phyloP scores from a whole-genome alignment of 2,797 vertebrate genomes.

The Chiloscyllium punctatum region DNA sequence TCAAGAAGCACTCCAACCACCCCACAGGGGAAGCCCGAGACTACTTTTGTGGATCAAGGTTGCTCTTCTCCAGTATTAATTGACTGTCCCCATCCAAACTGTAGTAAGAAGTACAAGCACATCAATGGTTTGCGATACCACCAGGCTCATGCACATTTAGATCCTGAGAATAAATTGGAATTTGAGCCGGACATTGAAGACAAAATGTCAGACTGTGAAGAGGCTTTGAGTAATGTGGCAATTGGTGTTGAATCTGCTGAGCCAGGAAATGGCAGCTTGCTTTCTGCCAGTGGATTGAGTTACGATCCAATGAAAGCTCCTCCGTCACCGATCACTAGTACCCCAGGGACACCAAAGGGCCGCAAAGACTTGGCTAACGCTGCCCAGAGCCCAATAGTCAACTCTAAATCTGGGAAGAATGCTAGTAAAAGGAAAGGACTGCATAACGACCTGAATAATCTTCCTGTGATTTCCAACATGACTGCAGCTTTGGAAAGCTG shows the following conservation, averaged over 20 bases:
- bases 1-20: conserved; percentile 91
- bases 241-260: conserved; percentile 54
- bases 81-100: conserved; percentile 97
- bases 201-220: conserved; percentile 89
- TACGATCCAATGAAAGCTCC: conserved; percentile 75
- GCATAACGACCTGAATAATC: conserved; percentile 75
- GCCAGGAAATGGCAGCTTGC: background rate
- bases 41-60: conserved; percentile 84
- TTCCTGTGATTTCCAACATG: conserved; percentile 96
- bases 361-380: conserved; percentile 76
- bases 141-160: conserved; percentile 93
- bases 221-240: conserved; percentile 68
- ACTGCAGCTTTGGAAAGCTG: conserved; percentile 81
- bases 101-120: conserved; percentile 99
- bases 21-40: conserved; percentile 84
- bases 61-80: conserved; percentile 89
- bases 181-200: conserved; percentile 85
- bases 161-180: conserved; percentile 81
- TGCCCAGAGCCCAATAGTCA: conserved; percentile 63
- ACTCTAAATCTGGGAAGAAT: conserved; percentile 78
- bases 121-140: conserved; percentile 95
- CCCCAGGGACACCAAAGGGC: conserved; percentile 80
- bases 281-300: conserved; percentile 40
- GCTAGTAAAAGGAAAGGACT: conserved; percentile 81
- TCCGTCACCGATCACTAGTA: conserved; percentile 68